Conservation (phyloP, 2,113 vertebrate species). For the Calyptommatus sinebrachiatus region DNA sequence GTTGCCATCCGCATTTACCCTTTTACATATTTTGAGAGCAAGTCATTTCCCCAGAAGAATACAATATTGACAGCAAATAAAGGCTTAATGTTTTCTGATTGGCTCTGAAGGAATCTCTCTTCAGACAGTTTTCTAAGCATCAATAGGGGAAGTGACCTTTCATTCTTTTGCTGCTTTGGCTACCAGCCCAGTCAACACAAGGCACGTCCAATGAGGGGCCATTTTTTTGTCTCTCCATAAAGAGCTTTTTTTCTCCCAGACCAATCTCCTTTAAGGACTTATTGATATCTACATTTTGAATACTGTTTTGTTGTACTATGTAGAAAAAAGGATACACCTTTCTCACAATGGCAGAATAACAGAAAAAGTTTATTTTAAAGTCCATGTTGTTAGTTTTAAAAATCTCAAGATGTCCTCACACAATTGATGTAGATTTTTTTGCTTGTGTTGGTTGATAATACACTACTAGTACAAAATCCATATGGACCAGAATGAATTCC, state of each 20-base stretch:
- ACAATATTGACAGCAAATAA: background rate
- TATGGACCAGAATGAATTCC: background rate
- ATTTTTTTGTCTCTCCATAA: conserved; percentile 12
- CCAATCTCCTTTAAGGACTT: conserved; percentile 13
- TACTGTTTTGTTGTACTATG: background rate
- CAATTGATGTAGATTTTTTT: background rate
- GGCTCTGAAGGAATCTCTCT: background rate
- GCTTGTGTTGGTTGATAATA: background rate
- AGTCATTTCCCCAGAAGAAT: background rate
- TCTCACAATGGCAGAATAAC: background rate
- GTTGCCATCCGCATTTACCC: accelerated
- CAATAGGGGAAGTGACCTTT: background rate
- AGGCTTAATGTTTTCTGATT: background rate
- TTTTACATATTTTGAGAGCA: accelerated
- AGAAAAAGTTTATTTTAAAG: background rate
- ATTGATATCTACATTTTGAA: background rate
- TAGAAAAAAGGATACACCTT: conserved; percentile 54
- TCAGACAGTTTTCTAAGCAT: background rate
- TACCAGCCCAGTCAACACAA: background rate
- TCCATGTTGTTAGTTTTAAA: background rate
- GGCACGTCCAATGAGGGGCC: conserved; percentile 27
- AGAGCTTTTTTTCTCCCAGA: conserved; percentile 22
- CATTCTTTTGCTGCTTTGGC: background rate
- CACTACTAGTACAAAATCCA: background rate
- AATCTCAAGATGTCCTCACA: background rate